These are phyloP conservation scores for Clanis bilineata DNA, from an alignment of 2,888 invertebrate species.

Conservation along the genomic window DNA sequence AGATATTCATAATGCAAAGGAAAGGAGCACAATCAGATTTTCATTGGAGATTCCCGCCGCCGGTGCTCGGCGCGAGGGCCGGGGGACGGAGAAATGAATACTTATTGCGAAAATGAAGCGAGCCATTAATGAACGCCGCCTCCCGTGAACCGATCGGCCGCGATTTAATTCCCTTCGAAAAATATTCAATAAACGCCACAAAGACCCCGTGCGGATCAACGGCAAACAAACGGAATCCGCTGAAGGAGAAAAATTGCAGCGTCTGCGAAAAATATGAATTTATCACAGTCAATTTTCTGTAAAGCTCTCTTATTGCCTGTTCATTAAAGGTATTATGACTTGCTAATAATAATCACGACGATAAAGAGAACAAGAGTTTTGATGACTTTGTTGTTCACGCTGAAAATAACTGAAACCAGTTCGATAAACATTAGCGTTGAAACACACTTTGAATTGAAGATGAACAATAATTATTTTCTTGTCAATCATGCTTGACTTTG, in stretches of 20 bases:
- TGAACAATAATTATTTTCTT: too few species aligned
- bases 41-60: slow-evolving; percentile 57
- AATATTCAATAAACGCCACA: slow-evolving; percentile 73
- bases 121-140: slow-evolving; percentile 67
- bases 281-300: slow-evolving; percentile 34
- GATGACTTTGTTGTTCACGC: neutral
- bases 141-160: slow-evolving; percentile 60
- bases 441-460: neutral
- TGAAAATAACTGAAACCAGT: neutral
- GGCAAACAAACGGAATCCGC: slow-evolving; percentile 53
- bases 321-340: neutral
- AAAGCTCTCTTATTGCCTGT: neutral
- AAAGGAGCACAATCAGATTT: slow-evolving; percentile 74
- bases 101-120: slow-evolving; percentile 79
- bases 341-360: neutral
- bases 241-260: slow-evolving; percentile 55
- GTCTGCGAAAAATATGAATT: slow-evolving; percentile 41
- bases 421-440: neutral
- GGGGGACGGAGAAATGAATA: slow-evolving; percentile 68
- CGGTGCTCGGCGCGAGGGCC: slow-evolving; percentile 29
- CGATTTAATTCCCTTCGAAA: slow-evolving; percentile 73
- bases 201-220: slow-evolving; percentile 51
- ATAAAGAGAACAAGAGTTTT: neutral
- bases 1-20: slow-evolving; percentile 76
- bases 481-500: too few species aligned